Base-by-base conservation (phyloP, 1,140 invertebrate species). In the Steinernema feltiae region DNA sequence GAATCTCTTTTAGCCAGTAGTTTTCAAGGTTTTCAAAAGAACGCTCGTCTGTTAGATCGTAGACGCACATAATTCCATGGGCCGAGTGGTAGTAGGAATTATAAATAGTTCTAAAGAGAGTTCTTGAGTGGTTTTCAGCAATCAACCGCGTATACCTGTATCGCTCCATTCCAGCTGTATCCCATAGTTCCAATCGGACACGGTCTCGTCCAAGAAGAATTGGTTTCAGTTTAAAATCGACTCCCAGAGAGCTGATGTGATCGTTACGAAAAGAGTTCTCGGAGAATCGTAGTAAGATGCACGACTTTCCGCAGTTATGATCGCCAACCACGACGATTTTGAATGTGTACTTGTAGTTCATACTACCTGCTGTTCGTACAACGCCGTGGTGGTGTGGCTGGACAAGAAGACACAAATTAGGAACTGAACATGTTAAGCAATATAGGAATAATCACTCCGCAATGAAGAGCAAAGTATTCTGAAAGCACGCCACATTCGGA, bases 1-100 rank as follows among this genome's bases (percentile, higher is more conserved):
- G 76, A 30, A 85, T 80, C 72, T 85, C 83, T 69, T 82, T 86
- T 7, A 85, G 77, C 84, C 84, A 85, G 53, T 85, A 85, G 30
- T 84, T 84, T 63, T 85, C 84, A 41, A 85, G 76, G 78, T 85
- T 85, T 70, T 86, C 85, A 48, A 85, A 85, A 12, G 85, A 86
- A 63, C 79, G 81, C 73, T 86, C 82, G 48, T 82, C 78, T n/a
- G 82, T 82, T 41, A 85, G 74, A 71, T 85, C 84, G 72, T 83
- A 85, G 18, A 85, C 84, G 72, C 84, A 86, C 80, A 85, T 86
- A 30, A 85, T 80, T 7, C 85, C 84, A 71, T 85, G 84, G 0
- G 84, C 85, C 15, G 84, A 85, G 48, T 85, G 84, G 70, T 85
- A 85, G 70, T 85, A 85, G 0, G 82, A 84, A 70, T 85, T 85